These are phyloP conservation scores for Sycophila texana DNA, from an alignment of 2,888 invertebrate species.

Conservation along the genomic window DNA sequence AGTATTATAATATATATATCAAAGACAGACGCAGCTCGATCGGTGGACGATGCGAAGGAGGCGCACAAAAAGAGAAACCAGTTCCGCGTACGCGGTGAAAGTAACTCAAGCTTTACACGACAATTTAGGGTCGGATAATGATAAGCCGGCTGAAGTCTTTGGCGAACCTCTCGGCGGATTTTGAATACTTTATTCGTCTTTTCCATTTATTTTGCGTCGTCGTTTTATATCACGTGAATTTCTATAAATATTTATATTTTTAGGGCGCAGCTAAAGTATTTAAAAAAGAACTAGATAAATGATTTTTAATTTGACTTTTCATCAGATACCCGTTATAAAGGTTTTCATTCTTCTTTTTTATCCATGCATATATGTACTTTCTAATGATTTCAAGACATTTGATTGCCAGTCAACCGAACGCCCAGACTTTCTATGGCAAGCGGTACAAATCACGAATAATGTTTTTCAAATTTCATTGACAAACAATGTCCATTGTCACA, in stretches of 20 bases:
- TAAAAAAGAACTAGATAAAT: background rate
- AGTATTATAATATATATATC: conserved; percentile 2
- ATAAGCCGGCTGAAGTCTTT: conserved; percentile 7
- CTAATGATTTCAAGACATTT: conserved; percentile 17
- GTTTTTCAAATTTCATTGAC: too few relatives aligned
- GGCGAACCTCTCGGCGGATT: background rate
- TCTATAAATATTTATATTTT: background rate
- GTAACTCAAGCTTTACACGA: conserved; percentile 37
- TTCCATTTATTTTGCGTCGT: background rate
- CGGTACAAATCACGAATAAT: too few relatives aligned
- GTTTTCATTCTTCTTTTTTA: conserved; percentile 3
- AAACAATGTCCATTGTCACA: too few relatives aligned
- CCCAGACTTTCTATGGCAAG: background rate
- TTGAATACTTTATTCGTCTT: background rate
- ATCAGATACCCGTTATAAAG: background rate
- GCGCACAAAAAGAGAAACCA: conserved; percentile 51
- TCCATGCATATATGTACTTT: background rate
- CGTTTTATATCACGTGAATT: background rate
- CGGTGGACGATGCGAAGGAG: background rate
- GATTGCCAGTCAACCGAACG: background rate
- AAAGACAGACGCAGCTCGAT: background rate
- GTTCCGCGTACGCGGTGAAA: conserved; percentile 53
- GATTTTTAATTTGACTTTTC: background rate
- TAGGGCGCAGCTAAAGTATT: background rate
- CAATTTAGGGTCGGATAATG: conserved; percentile 40